A percentile compares a stretch with the other conserved stretches of the same genome.
Conservation (phyloP, 2,113 vertebrate species). For the Mugil cephalus region DNA sequence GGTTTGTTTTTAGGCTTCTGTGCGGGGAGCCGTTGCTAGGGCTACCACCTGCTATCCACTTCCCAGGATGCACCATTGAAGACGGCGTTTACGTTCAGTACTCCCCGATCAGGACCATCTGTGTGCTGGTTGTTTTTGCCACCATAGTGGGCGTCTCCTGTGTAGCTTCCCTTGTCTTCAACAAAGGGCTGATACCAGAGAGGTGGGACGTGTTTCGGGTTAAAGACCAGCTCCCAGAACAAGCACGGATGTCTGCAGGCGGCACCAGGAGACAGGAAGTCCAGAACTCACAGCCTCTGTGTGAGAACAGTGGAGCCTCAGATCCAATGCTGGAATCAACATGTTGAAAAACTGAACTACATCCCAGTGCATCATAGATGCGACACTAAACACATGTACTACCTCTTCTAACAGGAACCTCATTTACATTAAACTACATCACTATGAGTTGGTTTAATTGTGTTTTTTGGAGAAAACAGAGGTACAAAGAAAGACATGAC, state of each 20-base stretch:
- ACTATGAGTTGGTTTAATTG: no score
- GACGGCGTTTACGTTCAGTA: constrained; percentile 67
- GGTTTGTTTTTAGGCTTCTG: constrained; percentile 76
- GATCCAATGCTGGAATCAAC: constrained; percentile 26
- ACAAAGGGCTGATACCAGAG: constrained; percentile 68
- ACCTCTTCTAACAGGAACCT: background rate
- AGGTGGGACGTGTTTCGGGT: constrained; percentile 78
- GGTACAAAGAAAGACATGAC: no score
- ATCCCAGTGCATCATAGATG: background rate
- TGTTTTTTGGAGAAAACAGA: no score
- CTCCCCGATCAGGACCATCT: constrained; percentile 82
- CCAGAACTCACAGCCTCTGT: background rate
- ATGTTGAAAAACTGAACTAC: constrained; percentile 10
- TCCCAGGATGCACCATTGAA: constrained; percentile 64
- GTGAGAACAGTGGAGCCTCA: background rate
- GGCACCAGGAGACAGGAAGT: background rate
- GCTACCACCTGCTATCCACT: constrained; percentile 70
- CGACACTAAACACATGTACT: background rate
- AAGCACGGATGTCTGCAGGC: background rate
- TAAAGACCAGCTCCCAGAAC: background rate
- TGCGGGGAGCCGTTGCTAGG: constrained; percentile 80
- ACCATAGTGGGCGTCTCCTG: constrained; percentile 61
- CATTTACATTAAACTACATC: no score
- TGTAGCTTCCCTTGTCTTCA: constrained; percentile 71
- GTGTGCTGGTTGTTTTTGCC: constrained; percentile 65